These are phyloP conservation scores for Chionomys nivalis DNA, from an alignment of 2,113 vertebrate species.

Conservation along the genomic window DNA sequence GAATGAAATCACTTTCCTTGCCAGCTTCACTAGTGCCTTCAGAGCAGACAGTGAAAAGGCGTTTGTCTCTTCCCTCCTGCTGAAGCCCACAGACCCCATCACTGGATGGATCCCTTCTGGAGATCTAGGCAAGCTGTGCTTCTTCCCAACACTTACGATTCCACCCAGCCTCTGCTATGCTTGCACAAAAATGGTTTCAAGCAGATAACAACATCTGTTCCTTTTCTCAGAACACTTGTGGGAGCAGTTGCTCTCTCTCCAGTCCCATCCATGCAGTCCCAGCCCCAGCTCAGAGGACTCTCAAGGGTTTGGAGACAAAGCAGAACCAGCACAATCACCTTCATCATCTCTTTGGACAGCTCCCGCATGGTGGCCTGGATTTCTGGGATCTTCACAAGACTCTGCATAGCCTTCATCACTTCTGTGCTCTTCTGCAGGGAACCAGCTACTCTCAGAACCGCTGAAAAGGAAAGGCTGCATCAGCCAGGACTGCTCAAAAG, in stretches of 20 bases:
- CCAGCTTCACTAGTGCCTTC: not conserved
- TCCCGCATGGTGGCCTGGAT: conserved; percentile 98
- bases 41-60: not conserved
- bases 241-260: not conserved
- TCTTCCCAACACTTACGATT: not conserved
- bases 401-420: conserved; percentile 99
- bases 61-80: not conserved
- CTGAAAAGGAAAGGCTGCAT: conserved; percentile 83
- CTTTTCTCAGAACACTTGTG: not conserved
- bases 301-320: not conserved
- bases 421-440: conserved; percentile 97
- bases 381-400: conserved; percentile 95
- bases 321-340: conserved; percentile 87
- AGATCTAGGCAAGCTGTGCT: not conserved
- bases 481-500: not conserved
- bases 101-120: not conserved
- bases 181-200: not conserved
- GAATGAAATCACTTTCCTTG: not conserved
- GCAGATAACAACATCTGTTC: not conserved
- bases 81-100: not conserved
- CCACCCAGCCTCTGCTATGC: not conserved
- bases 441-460: conserved; percentile 93
- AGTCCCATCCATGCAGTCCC: not conserved
- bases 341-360: conserved; percentile 98
- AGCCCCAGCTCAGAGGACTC: not conserved